Evolutionary conservation across 2,888 invertebrate genomes (phyloP).

Genomic region (Pachymerium ferrugineum): DNA sequence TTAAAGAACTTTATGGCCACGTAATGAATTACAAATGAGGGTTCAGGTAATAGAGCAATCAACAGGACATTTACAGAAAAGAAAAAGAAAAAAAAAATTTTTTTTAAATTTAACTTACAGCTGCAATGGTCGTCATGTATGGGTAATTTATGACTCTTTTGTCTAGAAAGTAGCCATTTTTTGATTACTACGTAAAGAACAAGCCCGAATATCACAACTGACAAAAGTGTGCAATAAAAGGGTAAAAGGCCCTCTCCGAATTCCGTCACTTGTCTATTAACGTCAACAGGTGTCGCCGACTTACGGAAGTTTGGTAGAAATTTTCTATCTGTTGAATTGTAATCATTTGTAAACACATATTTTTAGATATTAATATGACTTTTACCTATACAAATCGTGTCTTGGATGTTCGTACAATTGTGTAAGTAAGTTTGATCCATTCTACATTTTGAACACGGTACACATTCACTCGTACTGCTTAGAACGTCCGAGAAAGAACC

Average conservation of each 20-base stretch:
- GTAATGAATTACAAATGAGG: too few species aligned
- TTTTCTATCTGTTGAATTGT: not conserved
- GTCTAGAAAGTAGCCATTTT: too few species aligned
- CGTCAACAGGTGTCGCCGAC: too few species aligned
- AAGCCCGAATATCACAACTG: conserved; percentile 44
- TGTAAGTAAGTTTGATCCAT: conserved; percentile 41
- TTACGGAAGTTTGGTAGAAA: too few species aligned
- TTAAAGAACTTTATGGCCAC: too few species aligned
- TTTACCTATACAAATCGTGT: conserved; percentile 45
- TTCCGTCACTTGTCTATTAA: not conserved
- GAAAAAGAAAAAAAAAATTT: too few species aligned
- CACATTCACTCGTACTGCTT: conserved; percentile 42
- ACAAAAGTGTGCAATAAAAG: conserved; percentile 45
- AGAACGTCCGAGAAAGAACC: conserved; percentile 43
- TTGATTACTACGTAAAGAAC: conserved; percentile 45
- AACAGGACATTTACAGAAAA: too few species aligned
- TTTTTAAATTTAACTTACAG: too few species aligned
- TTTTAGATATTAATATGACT: not conserved
- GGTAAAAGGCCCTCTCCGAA: conserved; percentile 40
- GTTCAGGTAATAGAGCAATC: too few species aligned
- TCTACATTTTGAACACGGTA: conserved; percentile 42
- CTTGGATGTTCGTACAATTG: conserved; percentile 43
- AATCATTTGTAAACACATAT: not conserved
- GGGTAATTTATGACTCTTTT: too few species aligned
- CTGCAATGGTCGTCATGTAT: too few species aligned